A percentile compares a stretch with the other conserved stretches of the same genome.
Conservation (phyloP, 2,888 invertebrate genomes). For the Eilema depressum region DNA sequence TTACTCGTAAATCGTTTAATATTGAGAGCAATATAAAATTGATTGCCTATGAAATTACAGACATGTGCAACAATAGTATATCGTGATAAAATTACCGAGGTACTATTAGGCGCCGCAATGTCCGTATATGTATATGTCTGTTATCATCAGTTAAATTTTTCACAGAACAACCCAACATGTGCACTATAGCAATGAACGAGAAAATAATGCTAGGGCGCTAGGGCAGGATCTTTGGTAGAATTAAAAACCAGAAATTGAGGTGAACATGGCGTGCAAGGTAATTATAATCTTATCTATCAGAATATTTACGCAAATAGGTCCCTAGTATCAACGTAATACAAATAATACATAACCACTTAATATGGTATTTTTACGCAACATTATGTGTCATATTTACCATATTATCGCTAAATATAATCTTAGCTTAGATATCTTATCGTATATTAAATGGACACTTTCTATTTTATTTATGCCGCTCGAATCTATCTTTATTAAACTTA, state of each 20-base stretch:
- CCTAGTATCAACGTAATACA: not conserved
- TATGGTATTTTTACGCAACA: constrained; percentile 1
- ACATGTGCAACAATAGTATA: not conserved
- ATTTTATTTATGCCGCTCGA: constrained; percentile 2
- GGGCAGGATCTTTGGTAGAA: not conserved
- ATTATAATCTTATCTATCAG: not conserved
- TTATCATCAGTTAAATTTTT: not conserved
- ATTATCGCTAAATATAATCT: constrained; percentile 30
- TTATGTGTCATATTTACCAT: constrained; percentile 22
- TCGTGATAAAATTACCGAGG: not conserved
- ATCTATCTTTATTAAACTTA: not conserved
- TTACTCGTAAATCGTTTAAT: not conserved
- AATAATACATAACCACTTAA: not conserved
- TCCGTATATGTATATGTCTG: not conserved
- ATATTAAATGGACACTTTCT: constrained; percentile 28
- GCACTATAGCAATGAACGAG: not conserved
- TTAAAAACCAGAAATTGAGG: not conserved
- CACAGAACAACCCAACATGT: not conserved
- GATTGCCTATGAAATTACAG: not conserved
- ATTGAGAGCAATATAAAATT: not conserved
- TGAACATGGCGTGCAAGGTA: no score
- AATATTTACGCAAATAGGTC: not conserved
- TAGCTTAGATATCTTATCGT: constrained; percentile 27
- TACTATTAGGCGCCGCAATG: not conserved
- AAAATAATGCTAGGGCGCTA: not conserved